These are phyloP conservation scores for Helogale parvula DNA, from an alignment of 2,113 vertebrate species.

Conservation along the genomic window DNA sequence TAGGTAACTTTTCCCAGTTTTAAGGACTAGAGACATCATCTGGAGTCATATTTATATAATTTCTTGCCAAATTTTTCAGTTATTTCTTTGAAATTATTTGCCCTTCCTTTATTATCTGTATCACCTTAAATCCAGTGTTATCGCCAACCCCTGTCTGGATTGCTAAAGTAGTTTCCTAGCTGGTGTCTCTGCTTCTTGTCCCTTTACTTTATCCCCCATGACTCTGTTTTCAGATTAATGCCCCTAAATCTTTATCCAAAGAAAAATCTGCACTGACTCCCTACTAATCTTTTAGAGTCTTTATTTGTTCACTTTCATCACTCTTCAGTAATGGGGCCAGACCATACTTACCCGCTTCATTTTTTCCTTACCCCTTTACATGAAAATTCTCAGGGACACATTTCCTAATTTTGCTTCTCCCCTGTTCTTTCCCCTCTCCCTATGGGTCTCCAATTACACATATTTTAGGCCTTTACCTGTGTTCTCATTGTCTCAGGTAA, in stretches of 20 bases:
- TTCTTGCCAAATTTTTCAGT: not conserved
- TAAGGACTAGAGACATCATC: not conserved
- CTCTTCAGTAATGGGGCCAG: not conserved
- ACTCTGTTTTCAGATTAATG: not conserved
- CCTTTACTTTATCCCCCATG: not conserved
- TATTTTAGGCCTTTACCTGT: not conserved
- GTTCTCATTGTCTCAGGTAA: not conserved
- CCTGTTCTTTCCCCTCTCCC: not conserved
- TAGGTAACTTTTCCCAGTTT: conserved; percentile 1
- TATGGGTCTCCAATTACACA: not conserved
- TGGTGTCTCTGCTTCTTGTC: not conserved
- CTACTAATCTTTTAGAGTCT: not conserved
- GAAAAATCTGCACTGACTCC: not conserved
- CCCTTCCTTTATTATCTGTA: not conserved
- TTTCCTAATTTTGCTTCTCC: not conserved
- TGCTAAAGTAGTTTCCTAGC: not conserved
- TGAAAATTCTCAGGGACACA: not conserved
- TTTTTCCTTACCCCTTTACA: not conserved
- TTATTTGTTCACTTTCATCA: not conserved
- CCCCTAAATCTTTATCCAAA: not conserved
- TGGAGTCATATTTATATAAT: not conserved
- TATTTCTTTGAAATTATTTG: conserved; percentile 5
- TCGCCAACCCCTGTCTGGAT: not conserved
- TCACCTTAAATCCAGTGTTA: not conserved
- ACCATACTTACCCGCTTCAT: not conserved